Conservation (phyloP, 2,113 vertebrate species). For the Cephalopholis sonnerati region DNA sequence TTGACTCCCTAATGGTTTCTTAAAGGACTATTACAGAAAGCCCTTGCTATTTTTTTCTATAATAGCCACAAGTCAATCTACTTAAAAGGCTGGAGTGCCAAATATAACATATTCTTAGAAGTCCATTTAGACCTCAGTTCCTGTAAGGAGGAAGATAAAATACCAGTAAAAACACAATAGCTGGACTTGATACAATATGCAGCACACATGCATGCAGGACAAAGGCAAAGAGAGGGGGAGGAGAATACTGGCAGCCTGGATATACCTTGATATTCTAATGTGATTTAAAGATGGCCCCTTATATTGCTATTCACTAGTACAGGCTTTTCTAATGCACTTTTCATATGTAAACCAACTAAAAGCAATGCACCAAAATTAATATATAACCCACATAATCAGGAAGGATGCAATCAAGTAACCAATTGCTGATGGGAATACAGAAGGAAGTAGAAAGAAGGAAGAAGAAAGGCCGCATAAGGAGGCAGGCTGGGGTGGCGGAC, state of each 20-base stretch:
- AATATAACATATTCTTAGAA: conserved; percentile 52
- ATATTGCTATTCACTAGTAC: not conserved
- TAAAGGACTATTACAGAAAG: conserved; percentile 81
- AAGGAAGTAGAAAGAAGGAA: no score
- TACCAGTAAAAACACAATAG: conserved; percentile 34
- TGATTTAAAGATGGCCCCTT: not conserved
- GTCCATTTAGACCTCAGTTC: conserved; percentile 51
- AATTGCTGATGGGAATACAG: no score
- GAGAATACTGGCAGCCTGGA: not conserved
- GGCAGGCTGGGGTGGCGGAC: no score
- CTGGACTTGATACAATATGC: conserved; percentile 13
- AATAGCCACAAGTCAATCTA: conserved; percentile 77
- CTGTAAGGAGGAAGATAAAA: conserved; percentile 51
- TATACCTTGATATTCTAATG: not conserved
- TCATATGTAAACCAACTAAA: no score
- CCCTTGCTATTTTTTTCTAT: conserved; percentile 71
- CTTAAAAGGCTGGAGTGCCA: conserved; percentile 59
- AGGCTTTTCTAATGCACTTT: not conserved
- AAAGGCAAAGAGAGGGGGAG: not conserved
- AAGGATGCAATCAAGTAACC: no score
- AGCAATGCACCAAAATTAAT: no score
- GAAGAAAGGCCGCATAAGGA: no score
- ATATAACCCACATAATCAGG: no score
- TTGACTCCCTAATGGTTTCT: conserved; percentile 84
- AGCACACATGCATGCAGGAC: not conserved